Evolutionary conservation across 2,888 invertebrate species (phyloP).

Genomic region (Gymnocheta viridis): DNA sequence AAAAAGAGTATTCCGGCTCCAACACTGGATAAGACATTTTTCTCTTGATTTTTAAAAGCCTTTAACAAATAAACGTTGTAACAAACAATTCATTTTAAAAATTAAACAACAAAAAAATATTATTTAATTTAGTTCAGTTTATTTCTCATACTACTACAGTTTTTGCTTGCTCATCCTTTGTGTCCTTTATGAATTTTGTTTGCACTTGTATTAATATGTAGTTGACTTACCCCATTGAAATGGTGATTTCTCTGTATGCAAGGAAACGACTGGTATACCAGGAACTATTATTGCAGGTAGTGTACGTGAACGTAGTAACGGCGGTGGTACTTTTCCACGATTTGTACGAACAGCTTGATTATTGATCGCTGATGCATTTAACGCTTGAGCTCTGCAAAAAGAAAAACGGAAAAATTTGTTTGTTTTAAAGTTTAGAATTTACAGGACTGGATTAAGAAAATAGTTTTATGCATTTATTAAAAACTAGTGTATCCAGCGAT

Average conservation of each 20-base stretch:
- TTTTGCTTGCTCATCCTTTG: neutral
- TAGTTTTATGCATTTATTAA: too few relatives aligned
- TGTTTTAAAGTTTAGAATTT: neutral
- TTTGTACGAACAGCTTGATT: conserved; percentile 83
- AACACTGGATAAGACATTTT: too few relatives aligned
- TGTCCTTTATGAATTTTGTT: neutral
- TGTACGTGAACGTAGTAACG: conserved; percentile 91
- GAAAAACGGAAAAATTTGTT: neutral
- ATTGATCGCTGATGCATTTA: conserved; percentile 83
- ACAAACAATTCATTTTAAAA: too few relatives aligned
- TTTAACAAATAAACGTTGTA: too few relatives aligned
- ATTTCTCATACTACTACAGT: too few relatives aligned
- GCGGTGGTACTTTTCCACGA: conserved; percentile 85
- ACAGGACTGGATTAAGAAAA: neutral
- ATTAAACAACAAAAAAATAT: too few relatives aligned
- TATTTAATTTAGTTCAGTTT: neutral
- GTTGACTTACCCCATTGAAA: conserved; percentile 83
- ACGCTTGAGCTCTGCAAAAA: conserved; percentile 83
- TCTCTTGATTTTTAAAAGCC: too few relatives aligned
- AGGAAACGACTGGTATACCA: conserved; percentile 89
- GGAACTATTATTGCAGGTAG: conserved; percentile 94
- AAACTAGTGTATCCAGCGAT: too few relatives aligned
- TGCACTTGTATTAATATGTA: neutral
- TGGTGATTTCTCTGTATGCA: conserved; percentile 88
- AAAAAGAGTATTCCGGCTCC: too few relatives aligned